phyloP scores from a whole-genome alignment of 2,888 invertebrate species.

The Sarcophaga carnaria region DNA sequence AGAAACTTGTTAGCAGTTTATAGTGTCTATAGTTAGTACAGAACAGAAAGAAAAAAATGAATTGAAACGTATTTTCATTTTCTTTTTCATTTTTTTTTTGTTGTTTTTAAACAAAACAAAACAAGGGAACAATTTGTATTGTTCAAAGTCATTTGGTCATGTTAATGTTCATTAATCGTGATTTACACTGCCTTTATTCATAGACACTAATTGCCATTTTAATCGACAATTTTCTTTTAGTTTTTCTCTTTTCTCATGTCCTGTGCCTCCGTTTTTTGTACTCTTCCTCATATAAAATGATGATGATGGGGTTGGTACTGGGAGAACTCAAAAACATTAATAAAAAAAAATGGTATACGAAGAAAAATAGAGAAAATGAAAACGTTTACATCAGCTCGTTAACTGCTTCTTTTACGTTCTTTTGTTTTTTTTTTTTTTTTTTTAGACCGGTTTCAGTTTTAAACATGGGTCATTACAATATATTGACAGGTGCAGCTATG shows the following conservation, averaged over 20 bases:
- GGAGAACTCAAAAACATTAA: constrained; percentile 39
- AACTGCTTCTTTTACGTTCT: not conserved
- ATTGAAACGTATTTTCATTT: constrained; percentile 32
- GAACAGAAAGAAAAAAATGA: not conserved
- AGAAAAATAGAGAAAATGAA: constrained; percentile 16
- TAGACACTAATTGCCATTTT: constrained; percentile 68
- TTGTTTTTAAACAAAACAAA: constrained; percentile 35
- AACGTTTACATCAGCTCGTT: constrained; percentile 44
- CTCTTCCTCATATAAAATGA: constrained; percentile 50
- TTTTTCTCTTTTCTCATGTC: not conserved
- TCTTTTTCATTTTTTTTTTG: too few species aligned
- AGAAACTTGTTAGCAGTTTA: not conserved
- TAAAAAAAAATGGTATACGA: constrained; percentile 10
- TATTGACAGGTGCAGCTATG: constrained; percentile 27
- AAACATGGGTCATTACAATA: constrained; percentile 30
- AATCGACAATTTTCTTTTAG: constrained; percentile 33
- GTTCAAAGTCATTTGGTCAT: constrained; percentile 71
- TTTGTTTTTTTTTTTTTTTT: not conserved
- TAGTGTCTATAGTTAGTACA: not conserved
- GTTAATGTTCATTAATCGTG: constrained; percentile 71
- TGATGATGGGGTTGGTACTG: constrained; percentile 10
- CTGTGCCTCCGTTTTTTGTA: not conserved
- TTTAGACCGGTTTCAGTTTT: not conserved
- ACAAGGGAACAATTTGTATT: constrained; percentile 68
- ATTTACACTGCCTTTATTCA: constrained; percentile 67